Evolutionary conservation across 2,888 invertebrate genomes (phyloP).

Genomic region (Drosophila multiciliata): DNA sequence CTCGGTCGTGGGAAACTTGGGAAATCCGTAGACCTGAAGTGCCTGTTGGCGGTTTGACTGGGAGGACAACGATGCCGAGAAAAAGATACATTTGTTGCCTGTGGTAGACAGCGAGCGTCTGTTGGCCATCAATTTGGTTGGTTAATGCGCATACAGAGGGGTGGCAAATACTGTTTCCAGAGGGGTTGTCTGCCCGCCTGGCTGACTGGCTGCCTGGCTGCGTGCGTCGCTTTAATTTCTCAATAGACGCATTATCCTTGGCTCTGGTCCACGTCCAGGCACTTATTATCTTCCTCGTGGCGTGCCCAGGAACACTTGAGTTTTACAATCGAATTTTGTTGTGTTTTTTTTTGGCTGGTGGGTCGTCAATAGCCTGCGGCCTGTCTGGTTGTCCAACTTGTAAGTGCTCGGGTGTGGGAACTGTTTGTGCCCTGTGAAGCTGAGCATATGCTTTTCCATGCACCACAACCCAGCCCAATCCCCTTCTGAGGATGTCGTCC

Average conservation of each 20-base stretch:
- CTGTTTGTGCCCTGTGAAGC: conserved; percentile 62
- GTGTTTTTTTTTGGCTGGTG: conserved; percentile 19
- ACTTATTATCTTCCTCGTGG: conserved; percentile 71
- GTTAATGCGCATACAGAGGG: conserved; percentile 40
- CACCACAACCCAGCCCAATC: not conserved
- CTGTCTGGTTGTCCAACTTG: conserved; percentile 11
- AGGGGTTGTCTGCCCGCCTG: conserved; percentile 20
- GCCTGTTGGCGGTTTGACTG: conserved; percentile 74
- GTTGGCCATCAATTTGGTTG: conserved; percentile 76
- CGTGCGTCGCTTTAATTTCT: conserved; percentile 80
- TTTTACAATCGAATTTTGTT: conserved; percentile 63
- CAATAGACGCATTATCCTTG: conserved; percentile 68
- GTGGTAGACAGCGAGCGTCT: conserved; percentile 73
- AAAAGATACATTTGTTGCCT: conserved; percentile 76
- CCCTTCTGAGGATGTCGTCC: not conserved
- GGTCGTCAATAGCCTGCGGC: conserved; percentile 47
- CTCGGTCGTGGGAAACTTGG: conserved; percentile 72
- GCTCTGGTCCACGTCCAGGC: conserved; percentile 42
- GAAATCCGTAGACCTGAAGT: conserved; percentile 50
- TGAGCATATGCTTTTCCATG: conserved; percentile 72
- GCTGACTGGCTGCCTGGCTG: conserved; percentile 36
- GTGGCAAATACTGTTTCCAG: conserved; percentile 13
- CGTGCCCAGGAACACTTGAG: conserved; percentile 66
- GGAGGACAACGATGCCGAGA: conserved; percentile 34
- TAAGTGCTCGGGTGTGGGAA: conserved; percentile 60